A percentile compares a stretch with the other conserved stretches of the same genome.
Evolutionary conservation across 2,797 vertebrate species (phyloP).

Genomic region (Anomalospiza imberbis): DNA sequence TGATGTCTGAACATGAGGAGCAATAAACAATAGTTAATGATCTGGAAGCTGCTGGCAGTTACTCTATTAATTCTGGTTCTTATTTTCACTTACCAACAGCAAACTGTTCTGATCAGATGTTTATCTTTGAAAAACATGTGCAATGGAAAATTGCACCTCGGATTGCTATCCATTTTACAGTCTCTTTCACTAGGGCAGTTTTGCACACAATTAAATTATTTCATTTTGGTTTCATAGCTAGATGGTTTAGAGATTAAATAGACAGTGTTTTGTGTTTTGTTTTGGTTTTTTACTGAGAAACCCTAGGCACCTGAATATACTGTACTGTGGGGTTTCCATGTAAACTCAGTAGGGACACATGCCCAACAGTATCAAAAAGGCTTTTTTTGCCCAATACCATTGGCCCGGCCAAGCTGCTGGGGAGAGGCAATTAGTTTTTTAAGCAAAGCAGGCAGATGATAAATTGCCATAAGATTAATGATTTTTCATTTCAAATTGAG

Average conservation of each 20-base stretch:
- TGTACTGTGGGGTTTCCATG: background rate
- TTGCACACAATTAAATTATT: background rate
- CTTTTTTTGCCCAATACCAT: background rate
- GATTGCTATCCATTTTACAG: conserved; percentile 11
- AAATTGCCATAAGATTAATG: background rate
- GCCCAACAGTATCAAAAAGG: background rate
- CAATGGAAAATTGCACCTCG: conserved; percentile 42
- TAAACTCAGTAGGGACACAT: accelerated
- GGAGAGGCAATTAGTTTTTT: background rate
- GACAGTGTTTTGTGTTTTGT: background rate
- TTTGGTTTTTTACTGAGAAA: background rate
- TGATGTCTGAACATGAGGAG: conserved; percentile 66
- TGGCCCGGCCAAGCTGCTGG: background rate
- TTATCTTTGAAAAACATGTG: conserved; percentile 51
- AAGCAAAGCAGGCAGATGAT: background rate
- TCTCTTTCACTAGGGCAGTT: background rate
- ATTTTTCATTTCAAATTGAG: background rate
- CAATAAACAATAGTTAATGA: conserved; percentile 72
- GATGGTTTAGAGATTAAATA: background rate
- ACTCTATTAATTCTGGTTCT: conserved; percentile 55
- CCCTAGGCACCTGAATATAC: background rate
- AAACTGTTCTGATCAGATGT: conserved; percentile 56
- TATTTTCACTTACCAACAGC: conserved; percentile 55
- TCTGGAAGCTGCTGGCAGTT: conserved; percentile 67
- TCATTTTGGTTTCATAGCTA: background rate